Percentiles rank a stretch among this genome's conserved stretches.
phyloP scores from a whole-genome alignment of 2,113 vertebrate genomes.

The Brachyistius frenatus region DNA sequence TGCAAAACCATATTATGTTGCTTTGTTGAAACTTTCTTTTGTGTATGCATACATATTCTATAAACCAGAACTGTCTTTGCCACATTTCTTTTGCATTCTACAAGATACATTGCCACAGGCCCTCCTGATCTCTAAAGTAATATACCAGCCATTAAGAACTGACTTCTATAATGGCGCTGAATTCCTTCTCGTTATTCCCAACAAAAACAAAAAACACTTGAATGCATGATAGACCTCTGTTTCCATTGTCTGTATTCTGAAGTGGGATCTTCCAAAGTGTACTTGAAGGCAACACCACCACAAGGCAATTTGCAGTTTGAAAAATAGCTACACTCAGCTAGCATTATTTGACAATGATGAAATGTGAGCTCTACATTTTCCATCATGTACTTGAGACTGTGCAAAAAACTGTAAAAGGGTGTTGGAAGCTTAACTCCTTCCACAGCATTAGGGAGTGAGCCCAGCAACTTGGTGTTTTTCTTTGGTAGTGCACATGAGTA shows the following conservation, averaged over 20 bases:
- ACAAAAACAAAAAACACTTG: slow-evolving; percentile 37
- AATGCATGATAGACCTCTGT: slow-evolving; percentile 46
- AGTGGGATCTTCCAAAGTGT: slow-evolving; percentile 38
- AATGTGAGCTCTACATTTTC: slow-evolving; percentile 75
- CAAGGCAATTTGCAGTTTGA: slow-evolving; percentile 69
- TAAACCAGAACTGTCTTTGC: neutral
- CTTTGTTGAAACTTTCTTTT: neutral
- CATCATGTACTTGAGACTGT: slow-evolving; percentile 73
- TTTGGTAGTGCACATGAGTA: slow-evolving; percentile 60
- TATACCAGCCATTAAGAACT: slow-evolving; percentile 30
- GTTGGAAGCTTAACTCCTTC: slow-evolving; percentile 68
- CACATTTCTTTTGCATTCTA: neutral
- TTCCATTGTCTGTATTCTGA: slow-evolving; percentile 45
- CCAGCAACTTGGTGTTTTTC: slow-evolving; percentile 59
- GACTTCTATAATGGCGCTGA: slow-evolving; percentile 35
- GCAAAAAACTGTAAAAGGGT: slow-evolving; percentile 70
- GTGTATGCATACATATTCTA: neutral
- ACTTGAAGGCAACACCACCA: slow-evolving; percentile 66
- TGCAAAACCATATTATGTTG: neutral
- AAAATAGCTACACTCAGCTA: slow-evolving; percentile 71
- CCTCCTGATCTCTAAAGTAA: slow-evolving; percentile 22
- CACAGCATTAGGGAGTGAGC: slow-evolving; percentile 58
- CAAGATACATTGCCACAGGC: slow-evolving; percentile 1
- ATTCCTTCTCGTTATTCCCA: slow-evolving; percentile 29
- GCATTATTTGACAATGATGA: slow-evolving; percentile 79